A percentile compares a stretch with the other conserved stretches of the same genome.
Evolutionary conservation across 2,888 invertebrate species (phyloP).

Genomic region (Crocallis elinguaria): DNA sequence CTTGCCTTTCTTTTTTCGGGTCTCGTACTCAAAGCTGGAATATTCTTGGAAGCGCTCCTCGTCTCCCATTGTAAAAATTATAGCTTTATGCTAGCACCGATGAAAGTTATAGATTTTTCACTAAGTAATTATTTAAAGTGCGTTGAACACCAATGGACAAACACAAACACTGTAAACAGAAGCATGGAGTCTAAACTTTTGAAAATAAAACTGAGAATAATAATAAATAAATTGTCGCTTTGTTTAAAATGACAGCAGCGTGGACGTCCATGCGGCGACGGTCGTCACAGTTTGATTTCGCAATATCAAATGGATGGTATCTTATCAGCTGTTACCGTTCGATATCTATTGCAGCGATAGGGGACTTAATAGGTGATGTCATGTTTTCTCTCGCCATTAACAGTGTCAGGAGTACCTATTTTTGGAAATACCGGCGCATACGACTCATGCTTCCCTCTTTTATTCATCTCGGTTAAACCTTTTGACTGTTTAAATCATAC

Average conservation of each 20-base stretch:
- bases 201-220: not conserved
- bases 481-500: no score
- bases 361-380: slow-evolving; percentile 22
- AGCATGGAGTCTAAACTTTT: not conserved
- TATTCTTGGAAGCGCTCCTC: slow-evolving; percentile 1
- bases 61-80: slow-evolving; percentile 7
- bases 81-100: not conserved
- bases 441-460: no score
- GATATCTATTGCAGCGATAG: slow-evolving; percentile 24
- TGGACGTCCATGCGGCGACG: slow-evolving; percentile 3
- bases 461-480: no score
- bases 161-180: not conserved
- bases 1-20: slow-evolving; percentile 33
- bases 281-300: slow-evolving; percentile 14
- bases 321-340: slow-evolving; percentile 18
- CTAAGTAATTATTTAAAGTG: not conserved
- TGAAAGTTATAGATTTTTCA: not conserved
- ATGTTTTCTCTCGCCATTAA: slow-evolving; percentile 8
- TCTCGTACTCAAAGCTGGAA: slow-evolving; percentile 8
- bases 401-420: not conserved
- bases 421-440: slow-evolving; percentile 9
- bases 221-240: not conserved
- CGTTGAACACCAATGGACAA: not conserved
- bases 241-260: slow-evolving; percentile 11
- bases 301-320: slow-evolving; percentile 16